Conservation (phyloP, 2,888 invertebrate species). For the Leptarthrus brevirostris region DNA sequence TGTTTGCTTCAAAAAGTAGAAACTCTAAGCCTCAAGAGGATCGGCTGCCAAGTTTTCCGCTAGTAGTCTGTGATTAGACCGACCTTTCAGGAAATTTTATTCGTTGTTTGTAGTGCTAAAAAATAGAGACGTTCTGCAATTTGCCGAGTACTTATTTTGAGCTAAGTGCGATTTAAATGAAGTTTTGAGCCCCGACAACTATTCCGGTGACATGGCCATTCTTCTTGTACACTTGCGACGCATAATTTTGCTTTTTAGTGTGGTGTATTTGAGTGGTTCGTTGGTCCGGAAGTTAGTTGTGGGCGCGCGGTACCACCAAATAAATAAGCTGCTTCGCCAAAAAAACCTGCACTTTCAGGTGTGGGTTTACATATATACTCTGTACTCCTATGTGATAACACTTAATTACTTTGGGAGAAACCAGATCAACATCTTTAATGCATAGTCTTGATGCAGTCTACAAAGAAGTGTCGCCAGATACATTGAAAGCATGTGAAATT, state of each 20-base stretch:
- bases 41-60: background rate
- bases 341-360: conserved; percentile 51
- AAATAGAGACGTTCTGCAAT: background rate
- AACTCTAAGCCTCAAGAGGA: no score
- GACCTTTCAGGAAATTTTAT: conserved; percentile 9
- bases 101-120: conserved; percentile 4
- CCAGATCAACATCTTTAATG: conserved; percentile 23
- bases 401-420: conserved; percentile 45
- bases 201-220: conserved; percentile 60
- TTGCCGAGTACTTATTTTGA: background rate
- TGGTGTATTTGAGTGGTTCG: conserved; percentile 64
- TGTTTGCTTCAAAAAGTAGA: no score
- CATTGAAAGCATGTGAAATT: background rate
- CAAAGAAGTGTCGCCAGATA: background rate
- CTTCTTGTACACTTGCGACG: conserved; percentile 64
- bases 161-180: conserved; percentile 15
- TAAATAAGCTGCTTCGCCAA: conserved; percentile 10
- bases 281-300: conserved; percentile 61
- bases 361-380: conserved; percentile 52
- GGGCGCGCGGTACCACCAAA: conserved; percentile 57
- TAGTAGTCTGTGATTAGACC: conserved; percentile 3
- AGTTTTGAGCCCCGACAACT: background rate
- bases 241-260: conserved; percentile 63
- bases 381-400: conserved; percentile 49
- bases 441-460: background rate